Conservation (phyloP, 35 echinoderm and acorn worm species). For the Acanthaster planci region DNA sequence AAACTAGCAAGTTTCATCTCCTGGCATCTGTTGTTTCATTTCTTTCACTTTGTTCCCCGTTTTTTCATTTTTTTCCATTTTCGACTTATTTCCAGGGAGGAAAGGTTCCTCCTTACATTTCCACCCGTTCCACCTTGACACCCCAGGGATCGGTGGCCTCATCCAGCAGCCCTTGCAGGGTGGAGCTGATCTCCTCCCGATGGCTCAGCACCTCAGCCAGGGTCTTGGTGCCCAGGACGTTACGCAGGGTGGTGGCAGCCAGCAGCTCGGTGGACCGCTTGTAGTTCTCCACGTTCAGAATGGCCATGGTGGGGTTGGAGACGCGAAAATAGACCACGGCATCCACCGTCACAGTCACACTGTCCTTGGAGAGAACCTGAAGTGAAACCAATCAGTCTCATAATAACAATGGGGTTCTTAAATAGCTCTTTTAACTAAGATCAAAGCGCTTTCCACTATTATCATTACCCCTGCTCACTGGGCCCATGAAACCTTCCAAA, state of each 20-base stretch:
- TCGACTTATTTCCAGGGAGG: no score
- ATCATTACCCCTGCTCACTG: no score
- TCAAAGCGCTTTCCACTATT: no score
- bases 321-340: conserved; percentile 85
- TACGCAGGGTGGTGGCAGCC: conserved; percentile 72
- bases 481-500: no score
- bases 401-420: no score
- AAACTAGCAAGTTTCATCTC: no score
- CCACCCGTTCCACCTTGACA: conserved; percentile 36
- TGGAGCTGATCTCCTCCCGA: conserved; percentile 17
- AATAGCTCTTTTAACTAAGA: no score
- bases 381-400: background rate
- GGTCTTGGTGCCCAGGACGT: conserved; percentile 33
- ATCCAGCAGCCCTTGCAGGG: conserved; percentile 1
- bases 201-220: conserved; percentile 25
- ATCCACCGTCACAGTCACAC: conserved; percentile 81
- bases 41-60: no score
- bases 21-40: no score
- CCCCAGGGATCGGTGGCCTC: conserved; percentile 41
- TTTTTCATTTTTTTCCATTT: no score
- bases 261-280: conserved; percentile 68
- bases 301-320: conserved; percentile 69
- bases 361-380: conserved; percentile 81
- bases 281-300: conserved; percentile 78
- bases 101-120: no score